Evolutionary conservation across 2,888 invertebrate genomes (phyloP), one percentile per base, ranked within the genome.

Genomic region (Heterodera filipjevi): DNA sequence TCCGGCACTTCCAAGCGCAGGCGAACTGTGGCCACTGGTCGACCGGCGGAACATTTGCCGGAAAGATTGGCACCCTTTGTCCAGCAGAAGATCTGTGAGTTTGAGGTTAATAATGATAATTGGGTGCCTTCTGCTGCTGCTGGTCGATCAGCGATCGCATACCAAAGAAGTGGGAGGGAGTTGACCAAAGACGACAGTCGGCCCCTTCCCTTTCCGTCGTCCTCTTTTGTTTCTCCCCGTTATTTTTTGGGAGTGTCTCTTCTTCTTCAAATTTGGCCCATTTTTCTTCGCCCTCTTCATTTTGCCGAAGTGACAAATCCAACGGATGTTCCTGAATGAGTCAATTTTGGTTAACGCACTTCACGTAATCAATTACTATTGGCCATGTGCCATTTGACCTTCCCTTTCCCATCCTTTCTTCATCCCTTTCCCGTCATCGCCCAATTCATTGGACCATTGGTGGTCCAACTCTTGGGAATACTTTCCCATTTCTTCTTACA

Each of bases 31-130:
- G 64, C 77, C 74, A 68, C 81, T 46, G 80, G 59, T n/a, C 27
- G 59, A n/a, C 59, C 59, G 59, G 8, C 6, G 59, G n/a, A 72
- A 53, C 32, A 78, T 70, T 66, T 81, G 78, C 16, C 77, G 70
- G 39, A 83, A 71, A 64, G 77, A 75, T 53, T 82, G 79, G 53
- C 81, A 74, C 72, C 82, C 83, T 59, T 75, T 76, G 71, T 82
- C 79, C 68, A 83, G 71, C 71, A 83, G 16, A 30, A 44, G 44
- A 10, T 44, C 8, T 27, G 27, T 35, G 27, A 66, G 19, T 1
- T 14, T 33, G n/a, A n/a, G n/a, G n/a, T n/a, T n/a, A n/a, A n/a
- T n/a, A n/a, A n/a, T n/a, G n/a, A n/a, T n/a, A n/a, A n/a, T n/a
- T n/a, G n/a, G n/a, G n/a, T n/a, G n/a, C n/a, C n/a, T n/a, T n/a